A percentile compares a stretch with the other conserved stretches of the same genome.
Evolutionary conservation across 2,797 vertebrate genomes (phyloP).

Genomic region (Premnoplex brunnescens): DNA sequence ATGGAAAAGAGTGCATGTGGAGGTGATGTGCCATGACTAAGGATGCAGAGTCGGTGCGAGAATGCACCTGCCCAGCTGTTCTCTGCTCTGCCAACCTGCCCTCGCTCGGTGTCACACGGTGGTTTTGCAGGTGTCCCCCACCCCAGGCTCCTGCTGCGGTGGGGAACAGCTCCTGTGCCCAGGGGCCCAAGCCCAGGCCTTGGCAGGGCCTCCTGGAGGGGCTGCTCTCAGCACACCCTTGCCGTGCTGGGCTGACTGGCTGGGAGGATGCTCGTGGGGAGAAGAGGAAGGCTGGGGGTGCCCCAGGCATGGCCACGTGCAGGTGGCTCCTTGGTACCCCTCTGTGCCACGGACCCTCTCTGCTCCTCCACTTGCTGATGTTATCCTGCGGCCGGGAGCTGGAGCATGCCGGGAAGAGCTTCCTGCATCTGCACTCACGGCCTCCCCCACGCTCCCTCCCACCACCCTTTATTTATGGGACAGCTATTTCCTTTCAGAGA

Average conservation of each 20-base stretch:
- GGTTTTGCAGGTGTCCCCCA: neutral
- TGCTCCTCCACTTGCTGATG: neutral
- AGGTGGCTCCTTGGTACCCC: accelerated
- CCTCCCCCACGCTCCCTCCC: conserved; percentile 22
- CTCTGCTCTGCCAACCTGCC: neutral
- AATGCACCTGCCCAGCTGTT: neutral
- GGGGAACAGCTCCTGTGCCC: neutral
- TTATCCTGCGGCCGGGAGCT: neutral
- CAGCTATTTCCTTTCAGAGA: conserved; percentile 67
- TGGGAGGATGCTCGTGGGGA: accelerated
- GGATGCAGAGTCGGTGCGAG: accelerated
- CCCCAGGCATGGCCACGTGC: accelerated
- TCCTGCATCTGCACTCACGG: neutral
- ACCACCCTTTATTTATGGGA: conserved; percentile 66
- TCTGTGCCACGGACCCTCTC: accelerated
- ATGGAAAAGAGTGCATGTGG: neutral
- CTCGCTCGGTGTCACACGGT: accelerated
- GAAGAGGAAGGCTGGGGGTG: neutral
- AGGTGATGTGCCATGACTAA: accelerated
- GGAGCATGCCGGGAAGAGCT: neutral
- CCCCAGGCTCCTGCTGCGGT: neutral
- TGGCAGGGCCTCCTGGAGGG: accelerated
- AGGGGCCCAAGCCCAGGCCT: no score
- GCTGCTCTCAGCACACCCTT: accelerated
- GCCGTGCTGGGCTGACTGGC: accelerated